phyloP scores from a whole-genome alignment of 2,797 vertebrate genomes.

The Parotocinclus haroldoi region DNA sequence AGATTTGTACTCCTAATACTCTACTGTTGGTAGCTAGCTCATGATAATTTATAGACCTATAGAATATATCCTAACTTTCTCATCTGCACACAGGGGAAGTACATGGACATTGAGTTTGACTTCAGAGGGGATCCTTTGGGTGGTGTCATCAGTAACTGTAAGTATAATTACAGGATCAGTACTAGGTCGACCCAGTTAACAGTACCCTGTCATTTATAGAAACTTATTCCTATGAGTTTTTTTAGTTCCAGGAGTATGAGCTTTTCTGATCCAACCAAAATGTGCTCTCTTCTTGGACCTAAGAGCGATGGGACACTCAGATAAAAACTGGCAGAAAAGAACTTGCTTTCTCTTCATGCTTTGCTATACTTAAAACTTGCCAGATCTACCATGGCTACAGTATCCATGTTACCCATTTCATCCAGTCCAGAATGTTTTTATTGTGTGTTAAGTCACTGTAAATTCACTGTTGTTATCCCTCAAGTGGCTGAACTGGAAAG shows the following conservation, averaged over 20 bases:
- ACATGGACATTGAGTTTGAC: constrained; percentile 99
- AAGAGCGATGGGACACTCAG: constrained; percentile 1
- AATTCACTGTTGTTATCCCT: neutral
- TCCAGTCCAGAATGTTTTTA: neutral
- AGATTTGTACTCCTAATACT: no score
- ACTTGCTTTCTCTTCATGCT: constrained; percentile 3
- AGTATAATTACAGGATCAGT: constrained; percentile 68
- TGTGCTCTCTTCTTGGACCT: constrained; percentile 13
- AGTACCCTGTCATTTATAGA: constrained; percentile 13
- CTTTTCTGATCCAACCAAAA: neutral
- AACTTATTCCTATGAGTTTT: constrained; percentile 1
- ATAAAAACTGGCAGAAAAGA: constrained; percentile 12
- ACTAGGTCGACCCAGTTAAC: neutral
- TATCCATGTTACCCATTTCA: constrained; percentile 15
- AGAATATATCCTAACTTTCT: constrained; percentile 37
- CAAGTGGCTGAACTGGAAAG: neutral
- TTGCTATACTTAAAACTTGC: neutral
- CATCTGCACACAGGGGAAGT: constrained; percentile 85
- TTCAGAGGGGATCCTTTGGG: constrained; percentile 98
- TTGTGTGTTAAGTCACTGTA: constrained; percentile 4
- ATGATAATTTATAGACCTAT: neutral
- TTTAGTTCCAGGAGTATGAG: neutral
- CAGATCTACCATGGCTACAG: constrained; percentile 14
- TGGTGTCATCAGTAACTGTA: constrained; percentile 99
- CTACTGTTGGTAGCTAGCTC: no score